A percentile compares a stretch with the other conserved stretches of the same genome.
phyloP scores from a whole-genome alignment of 2,113 vertebrate genomes.

The Amblyopsis rosae region DNA sequence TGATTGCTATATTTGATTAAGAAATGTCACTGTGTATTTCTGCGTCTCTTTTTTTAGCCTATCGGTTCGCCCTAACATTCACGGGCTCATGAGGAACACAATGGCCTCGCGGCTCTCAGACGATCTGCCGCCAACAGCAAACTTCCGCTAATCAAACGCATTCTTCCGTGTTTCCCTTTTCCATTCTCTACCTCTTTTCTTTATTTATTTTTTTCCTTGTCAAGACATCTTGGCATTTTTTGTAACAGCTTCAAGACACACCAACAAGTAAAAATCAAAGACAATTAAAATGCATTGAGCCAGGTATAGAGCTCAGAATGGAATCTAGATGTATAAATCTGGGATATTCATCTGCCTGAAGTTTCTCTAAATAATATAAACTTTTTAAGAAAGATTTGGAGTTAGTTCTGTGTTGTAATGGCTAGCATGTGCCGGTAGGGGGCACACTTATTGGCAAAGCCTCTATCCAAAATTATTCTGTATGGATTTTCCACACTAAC shows the following conservation, averaged over 20 bases:
- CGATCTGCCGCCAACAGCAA: constrained; percentile 54
- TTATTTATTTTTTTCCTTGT: constrained; percentile 60
- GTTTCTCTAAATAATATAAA: neutral
- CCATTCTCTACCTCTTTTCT: constrained; percentile 32
- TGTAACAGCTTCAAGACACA: constrained; percentile 64
- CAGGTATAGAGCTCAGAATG: constrained; percentile 72
- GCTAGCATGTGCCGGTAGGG: too few species aligned
- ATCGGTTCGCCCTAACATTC: constrained; percentile 60
- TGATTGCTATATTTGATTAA: constrained; percentile 86
- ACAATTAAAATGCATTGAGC: constrained; percentile 79
- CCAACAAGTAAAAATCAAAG: constrained; percentile 77
- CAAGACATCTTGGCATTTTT: constrained; percentile 47
- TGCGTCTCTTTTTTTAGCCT: constrained; percentile 57
- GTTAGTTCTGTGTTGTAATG: too few species aligned
- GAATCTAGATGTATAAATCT: constrained; percentile 48
- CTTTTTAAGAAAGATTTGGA: neutral
- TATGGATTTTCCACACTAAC: too few species aligned
- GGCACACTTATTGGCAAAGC: too few species aligned
- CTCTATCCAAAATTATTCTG: too few species aligned
- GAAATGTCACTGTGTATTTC: constrained; percentile 80
- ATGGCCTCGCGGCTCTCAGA: constrained; percentile 65
- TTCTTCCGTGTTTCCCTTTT: constrained; percentile 67
- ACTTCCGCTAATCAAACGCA: constrained; percentile 79
- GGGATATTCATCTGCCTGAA: constrained; percentile 12
- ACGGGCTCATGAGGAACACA: constrained; percentile 71